Evolutionary conservation across 2,113 vertebrate species (phyloP), one percentile per base, ranked within the genome.

Genomic region (Hippolais icterina): DNA sequence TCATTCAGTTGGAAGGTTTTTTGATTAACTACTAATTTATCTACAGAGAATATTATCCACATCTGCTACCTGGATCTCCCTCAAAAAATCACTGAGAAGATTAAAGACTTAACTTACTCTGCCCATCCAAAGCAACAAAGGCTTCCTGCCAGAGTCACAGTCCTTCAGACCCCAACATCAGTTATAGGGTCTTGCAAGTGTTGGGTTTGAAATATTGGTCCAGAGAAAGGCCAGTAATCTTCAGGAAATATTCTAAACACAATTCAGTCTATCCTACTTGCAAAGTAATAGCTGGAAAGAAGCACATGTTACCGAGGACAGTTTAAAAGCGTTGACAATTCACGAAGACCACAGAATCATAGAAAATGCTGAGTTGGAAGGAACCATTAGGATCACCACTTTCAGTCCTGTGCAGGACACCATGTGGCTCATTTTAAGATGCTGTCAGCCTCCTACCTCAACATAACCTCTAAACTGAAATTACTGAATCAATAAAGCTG

Each of bases 111-210:
- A 68, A 90, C 11, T 65, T 17, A 20, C 14, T 63, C 18, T 63
- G 17, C 31, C 14, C 13, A 63, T 19, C 4, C 47, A 84, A 72
- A 81, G 50, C 31, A 69, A 69, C 1, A 1, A 37, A 64, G 16
- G 6, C 23, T 11, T 77, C 54, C 57, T 61, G 25, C 24, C 64
- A 68, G 24, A 68, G 14, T 22, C 33, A 47, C 1, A 52, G 19
- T 7, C 9, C 54, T 77, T 81, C 41, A 72, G 52, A 85, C 3
- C 9, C 11, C 56, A 68, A 22, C 19, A 68, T 53, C 68, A 83
- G 4, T 46, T 20, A 44, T 0, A 27, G 6, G 5, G 22, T 18
- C 13, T 64, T 52, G 10, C 9, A 61, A 39, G 25, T 3, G 5
- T 2, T 75, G 9, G 9, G 17, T n/a, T 88, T 66, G 2, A 82